A percentile compares a stretch with the other conserved stretches of the same genome.
Conservation (phyloP, 2,797 vertebrate species). For the Chloroceryle amazona region DNA sequence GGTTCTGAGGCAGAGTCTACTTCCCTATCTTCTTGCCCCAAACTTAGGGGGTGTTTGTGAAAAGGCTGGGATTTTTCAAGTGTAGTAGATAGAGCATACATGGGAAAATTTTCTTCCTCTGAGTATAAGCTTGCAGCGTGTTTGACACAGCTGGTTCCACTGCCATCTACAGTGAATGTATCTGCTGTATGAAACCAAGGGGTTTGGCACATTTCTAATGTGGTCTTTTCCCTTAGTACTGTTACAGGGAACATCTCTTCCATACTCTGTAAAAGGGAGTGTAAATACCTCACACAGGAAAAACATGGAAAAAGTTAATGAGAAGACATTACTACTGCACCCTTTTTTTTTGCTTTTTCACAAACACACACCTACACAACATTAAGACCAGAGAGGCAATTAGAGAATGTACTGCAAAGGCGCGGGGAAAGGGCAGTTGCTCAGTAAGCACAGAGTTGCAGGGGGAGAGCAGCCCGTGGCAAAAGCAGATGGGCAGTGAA, state of each 20-base stretch:
- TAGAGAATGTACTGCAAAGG: not conserved
- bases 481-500: not conserved
- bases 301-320: not conserved
- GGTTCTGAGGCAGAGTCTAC: not conserved
- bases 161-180: not conserved
- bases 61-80: not conserved
- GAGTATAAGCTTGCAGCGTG: rapidly evolving
- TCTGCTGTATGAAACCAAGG: not conserved
- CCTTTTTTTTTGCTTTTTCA: not conserved
- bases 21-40: not conserved
- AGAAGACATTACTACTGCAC: not conserved
- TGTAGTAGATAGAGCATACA: not conserved
- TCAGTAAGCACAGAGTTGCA: rapidly evolving
- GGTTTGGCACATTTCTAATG: not conserved
- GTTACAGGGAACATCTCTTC: not conserved
- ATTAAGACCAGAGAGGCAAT: not conserved
- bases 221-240: not conserved
- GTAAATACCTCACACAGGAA: not conserved
- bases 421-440: not conserved
- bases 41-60: not conserved
- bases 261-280: not conserved
- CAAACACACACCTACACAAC: no score
- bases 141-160: not conserved
- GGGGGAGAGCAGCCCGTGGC: not conserved
- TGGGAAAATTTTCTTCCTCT: not conserved